A percentile compares a stretch with the other conserved stretches of the same genome.
Evolutionary conservation across 2,888 invertebrate genomes (phyloP).

Genomic region (Melanostoma mellinum): DNA sequence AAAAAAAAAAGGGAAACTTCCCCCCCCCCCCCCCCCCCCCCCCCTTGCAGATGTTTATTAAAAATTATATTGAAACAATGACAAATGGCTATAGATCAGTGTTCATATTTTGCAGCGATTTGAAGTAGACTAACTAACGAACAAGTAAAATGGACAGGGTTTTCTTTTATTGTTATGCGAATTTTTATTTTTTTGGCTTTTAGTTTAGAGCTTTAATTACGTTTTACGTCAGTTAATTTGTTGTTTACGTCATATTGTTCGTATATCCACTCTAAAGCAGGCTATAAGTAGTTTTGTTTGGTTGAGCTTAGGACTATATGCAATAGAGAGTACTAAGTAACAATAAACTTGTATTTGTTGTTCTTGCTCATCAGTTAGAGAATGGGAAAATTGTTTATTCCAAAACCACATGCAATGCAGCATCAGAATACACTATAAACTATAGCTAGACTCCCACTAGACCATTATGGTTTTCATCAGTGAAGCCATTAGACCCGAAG

Average conservation of each 20-base stretch:
- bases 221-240: slow-evolving; percentile 23
- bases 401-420: slow-evolving; percentile 33
- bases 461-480: slow-evolving; percentile 47
- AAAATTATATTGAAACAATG: too few relatives aligned
- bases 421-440: neutral
- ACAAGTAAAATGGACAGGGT: too few relatives aligned
- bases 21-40: too few relatives aligned
- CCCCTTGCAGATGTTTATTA: too few relatives aligned
- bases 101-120: too few relatives aligned
- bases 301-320: too few relatives aligned
- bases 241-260: slow-evolving; percentile 28
- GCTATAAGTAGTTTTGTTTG: slow-evolving; percentile 33
- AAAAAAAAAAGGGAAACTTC: too few relatives aligned
- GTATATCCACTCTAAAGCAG: neutral
- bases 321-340: neutral
- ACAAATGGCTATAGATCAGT: too few relatives aligned
- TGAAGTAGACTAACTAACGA: too few relatives aligned
- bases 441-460: slow-evolving; percentile 7
- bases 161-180: too few relatives aligned
- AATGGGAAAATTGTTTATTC: slow-evolving; percentile 30
- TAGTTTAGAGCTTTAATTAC: slow-evolving; percentile 8
- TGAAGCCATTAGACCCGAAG: slow-evolving; percentile 28
- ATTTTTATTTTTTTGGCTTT: too few relatives aligned
- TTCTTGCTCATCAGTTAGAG: slow-evolving; percentile 1
- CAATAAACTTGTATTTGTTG: neutral